Conservation (phyloP, 2,888 invertebrate genomes). For the Germaria angustata region DNA sequence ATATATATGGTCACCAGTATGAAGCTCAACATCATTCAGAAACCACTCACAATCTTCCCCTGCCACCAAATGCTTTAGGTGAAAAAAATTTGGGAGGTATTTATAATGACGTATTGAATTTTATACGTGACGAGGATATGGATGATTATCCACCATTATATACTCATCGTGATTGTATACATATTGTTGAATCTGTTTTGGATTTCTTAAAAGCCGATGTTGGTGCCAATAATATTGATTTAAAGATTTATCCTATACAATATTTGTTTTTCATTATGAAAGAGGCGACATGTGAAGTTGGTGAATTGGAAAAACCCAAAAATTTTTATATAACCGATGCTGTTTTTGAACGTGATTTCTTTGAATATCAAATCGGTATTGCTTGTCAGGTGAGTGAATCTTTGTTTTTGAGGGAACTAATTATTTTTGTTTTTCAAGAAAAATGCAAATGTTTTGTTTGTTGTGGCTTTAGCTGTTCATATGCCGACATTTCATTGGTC, state of each 20-base stretch:
- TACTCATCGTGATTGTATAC: constrained; percentile 74
- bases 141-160: constrained; percentile 79
- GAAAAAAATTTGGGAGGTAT: constrained; percentile 75
- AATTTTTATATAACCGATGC: constrained; percentile 72
- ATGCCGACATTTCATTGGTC: no score
- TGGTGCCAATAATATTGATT: constrained; percentile 69
- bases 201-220: constrained; percentile 70
- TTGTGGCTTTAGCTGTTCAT: no score
- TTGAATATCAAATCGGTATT: constrained; percentile 75
- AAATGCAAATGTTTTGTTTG: no score
- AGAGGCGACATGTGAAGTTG: constrained; percentile 72
- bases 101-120: constrained; percentile 78
- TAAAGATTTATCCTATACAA: constrained; percentile 74
- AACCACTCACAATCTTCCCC: constrained; percentile 80
- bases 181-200: constrained; percentile 76
- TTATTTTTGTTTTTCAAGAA: no score
- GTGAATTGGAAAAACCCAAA: constrained; percentile 68
- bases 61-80: constrained; percentile 79
- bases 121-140: constrained; percentile 73
- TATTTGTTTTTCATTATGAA: constrained; percentile 76
- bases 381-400: constrained; percentile 74
- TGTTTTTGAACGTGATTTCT: constrained; percentile 74
- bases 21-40: constrained; percentile 79
- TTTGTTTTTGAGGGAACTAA: no score
- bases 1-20: constrained; percentile 79